phyloP scores from a whole-genome alignment of 2,888 invertebrate genomes.

The Amblyjoppa fuscipennis region DNA sequence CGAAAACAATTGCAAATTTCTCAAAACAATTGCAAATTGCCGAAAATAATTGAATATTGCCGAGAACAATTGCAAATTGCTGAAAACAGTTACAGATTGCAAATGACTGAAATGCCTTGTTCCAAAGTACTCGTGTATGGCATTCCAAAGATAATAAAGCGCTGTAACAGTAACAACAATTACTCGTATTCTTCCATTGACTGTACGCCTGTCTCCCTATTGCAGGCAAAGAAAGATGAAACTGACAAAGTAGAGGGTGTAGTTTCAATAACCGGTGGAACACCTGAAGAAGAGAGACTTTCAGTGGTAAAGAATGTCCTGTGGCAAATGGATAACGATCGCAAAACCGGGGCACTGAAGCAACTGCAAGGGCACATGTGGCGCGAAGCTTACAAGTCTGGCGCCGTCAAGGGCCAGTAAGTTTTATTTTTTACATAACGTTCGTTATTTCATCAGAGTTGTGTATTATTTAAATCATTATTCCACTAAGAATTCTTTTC shows the following conservation, averaged over 20 bases:
- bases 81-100: not conserved
- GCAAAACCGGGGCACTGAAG: conserved; percentile 93
- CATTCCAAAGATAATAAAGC: not conserved
- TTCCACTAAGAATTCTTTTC: not conserved
- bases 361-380: conserved; percentile 96
- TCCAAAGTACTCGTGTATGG: not conserved
- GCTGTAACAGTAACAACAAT: not conserved
- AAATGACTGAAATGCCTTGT: not conserved
- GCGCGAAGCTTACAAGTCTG: conserved; percentile 93
- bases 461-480: not conserved
- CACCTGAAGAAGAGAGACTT: conserved; percentile 87
- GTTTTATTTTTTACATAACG: conserved; percentile 84
- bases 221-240: conserved; percentile 86
- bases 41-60: too few relatives aligned
- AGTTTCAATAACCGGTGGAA: conserved; percentile 86
- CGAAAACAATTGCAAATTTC: too few relatives aligned
- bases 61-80: too few relatives aligned
- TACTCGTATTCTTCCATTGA: not conserved
- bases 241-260: conserved; percentile 88
- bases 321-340: conserved; percentile 93
- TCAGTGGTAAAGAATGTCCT: conserved; percentile 90
- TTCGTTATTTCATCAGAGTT: not conserved
- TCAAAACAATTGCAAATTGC: too few relatives aligned
- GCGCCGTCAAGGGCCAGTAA: conserved; percentile 95
- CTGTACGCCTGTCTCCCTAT: conserved; percentile 31